Evolutionary conservation across 2,888 invertebrate species (phyloP).

Genomic region (Netelia inedita): DNA sequence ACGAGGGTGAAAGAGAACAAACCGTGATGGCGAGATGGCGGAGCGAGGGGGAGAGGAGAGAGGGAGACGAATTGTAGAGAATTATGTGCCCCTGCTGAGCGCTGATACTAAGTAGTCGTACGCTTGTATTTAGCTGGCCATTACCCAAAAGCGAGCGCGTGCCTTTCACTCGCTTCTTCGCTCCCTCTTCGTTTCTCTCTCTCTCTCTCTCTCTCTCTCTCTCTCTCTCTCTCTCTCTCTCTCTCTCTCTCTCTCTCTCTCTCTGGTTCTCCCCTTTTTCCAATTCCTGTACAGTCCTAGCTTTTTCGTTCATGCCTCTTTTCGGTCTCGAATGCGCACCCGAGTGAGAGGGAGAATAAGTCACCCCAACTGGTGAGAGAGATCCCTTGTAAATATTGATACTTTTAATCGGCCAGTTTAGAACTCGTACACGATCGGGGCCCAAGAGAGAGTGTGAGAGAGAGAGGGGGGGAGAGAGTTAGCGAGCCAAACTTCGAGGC

Average conservation of each 20-base stretch:
- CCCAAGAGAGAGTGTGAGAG: too few relatives aligned
- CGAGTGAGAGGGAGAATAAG: slow-evolving; percentile 22
- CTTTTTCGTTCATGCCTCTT: slow-evolving; percentile 13
- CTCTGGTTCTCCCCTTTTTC: slow-evolving; percentile 8
- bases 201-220: slow-evolving; percentile 1
- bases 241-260: slow-evolving; percentile 1
- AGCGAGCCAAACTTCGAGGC: not conserved
- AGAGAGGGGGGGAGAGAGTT: not conserved
- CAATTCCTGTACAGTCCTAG: slow-evolving; percentile 44
- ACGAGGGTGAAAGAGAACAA: slow-evolving; percentile 19
- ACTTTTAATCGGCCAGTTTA: slow-evolving; percentile 81
- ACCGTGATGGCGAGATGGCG: not conserved
- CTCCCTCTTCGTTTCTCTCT: slow-evolving; percentile 1
- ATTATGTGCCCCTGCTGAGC: slow-evolving; percentile 57
- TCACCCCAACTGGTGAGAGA: slow-evolving; percentile 49
- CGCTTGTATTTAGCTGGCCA: slow-evolving; percentile 71
- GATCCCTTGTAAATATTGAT: slow-evolving; percentile 79
- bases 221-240: slow-evolving; percentile 1
- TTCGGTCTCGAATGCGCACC: not conserved
- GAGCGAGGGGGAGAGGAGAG: slow-evolving; percentile 2
- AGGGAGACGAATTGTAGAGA: slow-evolving; percentile 13
- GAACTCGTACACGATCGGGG: slow-evolving; percentile 43
- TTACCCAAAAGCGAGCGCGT: slow-evolving; percentile 68
- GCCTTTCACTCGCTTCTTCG: slow-evolving; percentile 39
- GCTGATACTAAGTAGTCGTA: slow-evolving; percentile 70